Percentiles rank a stretch among this genome's conserved stretches.
phyloP scores from a whole-genome alignment of 2,888 invertebrate genomes.

The Dryococelus australis region DNA sequence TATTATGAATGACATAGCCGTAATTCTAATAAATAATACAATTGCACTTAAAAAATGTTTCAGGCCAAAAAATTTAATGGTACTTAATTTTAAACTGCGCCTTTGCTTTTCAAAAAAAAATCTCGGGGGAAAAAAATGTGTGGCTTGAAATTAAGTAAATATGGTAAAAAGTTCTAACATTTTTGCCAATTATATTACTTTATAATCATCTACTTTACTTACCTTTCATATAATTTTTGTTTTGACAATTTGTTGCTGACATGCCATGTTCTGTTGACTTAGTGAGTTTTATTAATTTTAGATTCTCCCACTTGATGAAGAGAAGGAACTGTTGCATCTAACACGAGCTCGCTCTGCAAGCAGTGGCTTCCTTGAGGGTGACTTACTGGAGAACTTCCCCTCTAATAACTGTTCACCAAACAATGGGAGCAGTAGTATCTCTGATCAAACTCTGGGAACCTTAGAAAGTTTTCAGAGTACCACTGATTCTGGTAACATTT shows the following conservation, averaged over 20 bases:
- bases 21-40: too few species aligned
- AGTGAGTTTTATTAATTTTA: slow-evolving; percentile 28
- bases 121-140: too few species aligned
- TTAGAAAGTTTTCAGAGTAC: neutral
- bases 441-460: slow-evolving; percentile 18
- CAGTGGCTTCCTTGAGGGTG: slow-evolving; percentile 44
- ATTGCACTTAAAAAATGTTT: too few species aligned
- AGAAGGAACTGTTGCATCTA: slow-evolving; percentile 10
- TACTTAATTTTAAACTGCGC: too few species aligned
- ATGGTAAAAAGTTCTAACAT: too few species aligned
- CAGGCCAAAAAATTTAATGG: too few species aligned
- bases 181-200: too few species aligned
- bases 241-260: neutral
- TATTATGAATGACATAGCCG: too few species aligned
- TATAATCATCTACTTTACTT: neutral
- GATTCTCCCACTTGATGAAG: slow-evolving; percentile 37
- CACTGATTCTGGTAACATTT: neutral
- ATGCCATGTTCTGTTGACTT: neutral
- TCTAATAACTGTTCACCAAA: neutral
- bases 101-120: too few species aligned
- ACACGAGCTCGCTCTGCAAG: slow-evolving; percentile 42
- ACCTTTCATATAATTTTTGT: neutral
- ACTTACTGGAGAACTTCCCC: slow-evolving; percentile 23
- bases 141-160: too few species aligned
- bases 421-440: neutral